phyloP scores from a whole-genome alignment of 2,888 invertebrate species.

The Tachina lurida region DNA sequence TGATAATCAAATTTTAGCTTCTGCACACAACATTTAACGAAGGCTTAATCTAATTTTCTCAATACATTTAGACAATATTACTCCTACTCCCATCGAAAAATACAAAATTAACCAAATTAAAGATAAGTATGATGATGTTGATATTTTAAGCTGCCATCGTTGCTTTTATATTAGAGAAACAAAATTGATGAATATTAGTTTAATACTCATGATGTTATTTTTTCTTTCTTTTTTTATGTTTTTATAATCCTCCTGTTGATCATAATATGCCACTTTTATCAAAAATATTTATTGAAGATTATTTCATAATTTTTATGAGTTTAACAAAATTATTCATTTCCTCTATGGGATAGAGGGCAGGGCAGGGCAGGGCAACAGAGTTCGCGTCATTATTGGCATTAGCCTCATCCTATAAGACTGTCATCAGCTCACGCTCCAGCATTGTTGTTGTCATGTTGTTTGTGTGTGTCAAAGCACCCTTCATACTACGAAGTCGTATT shows the following conservation, averaged over 20 bases:
- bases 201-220: constrained; percentile 46
- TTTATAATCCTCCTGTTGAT: constrained; percentile 66
- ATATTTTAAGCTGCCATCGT: constrained; percentile 15
- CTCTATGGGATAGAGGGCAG: constrained; percentile 13
- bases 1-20: constrained; percentile 64
- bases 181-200: constrained; percentile 39
- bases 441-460: constrained; percentile 3
- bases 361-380: constrained; percentile 1
- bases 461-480: constrained; percentile 15
- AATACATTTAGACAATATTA: background rate
- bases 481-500: background rate
- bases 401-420: background rate
- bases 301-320: constrained; percentile 61
- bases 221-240: background rate
- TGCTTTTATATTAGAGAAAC: constrained; percentile 9
- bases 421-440: background rate
- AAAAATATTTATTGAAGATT: constrained; percentile 55
- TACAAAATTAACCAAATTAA: background rate
- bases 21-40: constrained; percentile 45
- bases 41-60: constrained; percentile 56
- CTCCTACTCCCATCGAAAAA: background rate
- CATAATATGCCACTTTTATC: constrained; percentile 43
- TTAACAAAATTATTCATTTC: constrained; percentile 56
- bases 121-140: background rate
- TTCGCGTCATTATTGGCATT: constrained; percentile 23